Conservation (phyloP, 2,113 vertebrate species). For the Sturnira hondurensis region DNA sequence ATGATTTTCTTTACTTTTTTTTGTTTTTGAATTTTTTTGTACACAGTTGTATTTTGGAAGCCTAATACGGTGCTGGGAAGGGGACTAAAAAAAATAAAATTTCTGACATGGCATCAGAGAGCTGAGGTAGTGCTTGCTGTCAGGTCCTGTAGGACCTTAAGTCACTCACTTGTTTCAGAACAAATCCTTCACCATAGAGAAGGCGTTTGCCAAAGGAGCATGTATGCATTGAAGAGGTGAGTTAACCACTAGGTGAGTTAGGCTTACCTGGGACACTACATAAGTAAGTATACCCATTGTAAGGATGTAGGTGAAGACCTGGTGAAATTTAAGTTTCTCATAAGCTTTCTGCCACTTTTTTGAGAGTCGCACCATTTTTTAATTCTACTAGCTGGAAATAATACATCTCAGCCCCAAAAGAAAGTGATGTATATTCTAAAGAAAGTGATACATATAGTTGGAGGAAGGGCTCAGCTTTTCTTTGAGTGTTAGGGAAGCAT, state of each 20-base stretch:
- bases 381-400: not conserved
- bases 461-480: conserved; percentile 6
- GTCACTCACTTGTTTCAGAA: conserved; percentile 37
- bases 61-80: not conserved
- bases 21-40: not conserved
- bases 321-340: not conserved
- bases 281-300: not conserved
- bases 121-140: not conserved
- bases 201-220: not conserved
- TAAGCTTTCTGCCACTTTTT: not conserved
- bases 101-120: not conserved
- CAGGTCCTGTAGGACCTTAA: not conserved
- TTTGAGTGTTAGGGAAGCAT: not conserved
- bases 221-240: not conserved
- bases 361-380: not conserved
- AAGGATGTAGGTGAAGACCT: not conserved
- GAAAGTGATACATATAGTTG: not conserved
- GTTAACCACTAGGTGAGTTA: not conserved
- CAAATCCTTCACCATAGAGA: not conserved
- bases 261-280: not conserved
- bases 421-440: not conserved
- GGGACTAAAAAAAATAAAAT: conserved; percentile 6
- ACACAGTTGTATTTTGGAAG: conserved; percentile 45
- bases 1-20: not conserved
- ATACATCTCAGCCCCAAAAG: not conserved